phyloP scores from a whole-genome alignment of 37 sponge, comb jelly and placozoan species.

The Bolinopsis microptera region DNA sequence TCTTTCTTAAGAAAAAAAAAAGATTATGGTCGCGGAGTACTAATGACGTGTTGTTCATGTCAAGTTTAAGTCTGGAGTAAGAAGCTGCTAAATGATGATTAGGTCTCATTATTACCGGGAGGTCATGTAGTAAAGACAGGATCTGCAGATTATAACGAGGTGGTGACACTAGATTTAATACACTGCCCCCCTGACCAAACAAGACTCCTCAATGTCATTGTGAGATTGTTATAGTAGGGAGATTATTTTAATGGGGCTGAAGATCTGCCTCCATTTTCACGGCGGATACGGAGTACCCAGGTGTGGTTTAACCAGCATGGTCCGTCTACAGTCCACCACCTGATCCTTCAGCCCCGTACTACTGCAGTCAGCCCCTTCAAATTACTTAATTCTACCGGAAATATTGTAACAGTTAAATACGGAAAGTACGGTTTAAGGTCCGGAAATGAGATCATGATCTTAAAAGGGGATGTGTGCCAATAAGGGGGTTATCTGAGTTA shows the following conservation, averaged over 20 bases:
- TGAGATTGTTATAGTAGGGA: neutral
- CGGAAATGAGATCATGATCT: neutral
- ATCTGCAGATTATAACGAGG: neutral
- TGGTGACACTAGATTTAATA: neutral
- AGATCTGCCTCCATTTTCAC: neutral
- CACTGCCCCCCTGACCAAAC: neutral
- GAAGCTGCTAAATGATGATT: neutral
- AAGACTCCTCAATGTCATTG: too few species aligned
- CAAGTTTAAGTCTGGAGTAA: too few species aligned
- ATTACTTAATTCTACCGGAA: neutral
- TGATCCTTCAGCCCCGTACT: neutral
- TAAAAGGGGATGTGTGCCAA: too few species aligned
- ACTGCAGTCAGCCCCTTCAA: neutral
- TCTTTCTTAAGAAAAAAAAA: too few species aligned
- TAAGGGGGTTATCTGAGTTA: neutral
- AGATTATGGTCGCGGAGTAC: too few species aligned
- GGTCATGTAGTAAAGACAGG: too few species aligned
- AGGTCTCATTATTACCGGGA: neutral
- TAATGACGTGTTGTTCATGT: too few species aligned
- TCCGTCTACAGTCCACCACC: neutral
- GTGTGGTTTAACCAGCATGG: neutral
- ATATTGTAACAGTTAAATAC: neutral
- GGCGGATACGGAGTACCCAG: neutral
- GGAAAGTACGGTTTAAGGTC: neutral
- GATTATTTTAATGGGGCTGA: neutral